Conservation (phyloP, 2,888 invertebrate species). For the Endotricha flammealis region DNA sequence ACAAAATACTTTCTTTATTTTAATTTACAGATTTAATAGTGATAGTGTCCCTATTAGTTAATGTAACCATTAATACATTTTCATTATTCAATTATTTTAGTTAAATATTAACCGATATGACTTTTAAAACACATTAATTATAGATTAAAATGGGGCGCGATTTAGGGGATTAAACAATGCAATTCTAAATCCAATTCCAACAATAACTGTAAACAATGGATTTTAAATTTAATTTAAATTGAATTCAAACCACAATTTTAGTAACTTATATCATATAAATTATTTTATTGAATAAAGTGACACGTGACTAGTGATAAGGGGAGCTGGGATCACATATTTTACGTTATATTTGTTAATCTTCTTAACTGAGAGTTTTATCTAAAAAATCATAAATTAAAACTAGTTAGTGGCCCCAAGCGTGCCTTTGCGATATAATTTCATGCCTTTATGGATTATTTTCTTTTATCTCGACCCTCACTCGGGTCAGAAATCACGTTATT, state of each 20-base stretch:
- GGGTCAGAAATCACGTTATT: slow-evolving; percentile 69
- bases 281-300: slow-evolving; percentile 44
- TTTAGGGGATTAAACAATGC: slow-evolving; percentile 7
- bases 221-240: slow-evolving; percentile 27
- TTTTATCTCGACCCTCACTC: slow-evolving; percentile 53
- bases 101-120: not conserved
- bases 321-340: slow-evolving; percentile 51
- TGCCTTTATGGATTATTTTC: slow-evolving; percentile 57
- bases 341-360: slow-evolving; percentile 64
- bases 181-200: slow-evolving; percentile 2
- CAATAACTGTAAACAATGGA: slow-evolving; percentile 7
- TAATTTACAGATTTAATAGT: too few relatives aligned
- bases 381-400: slow-evolving; percentile 59
- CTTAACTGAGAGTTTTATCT: slow-evolving; percentile 43
- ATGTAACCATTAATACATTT: too few relatives aligned
- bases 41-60: too few relatives aligned
- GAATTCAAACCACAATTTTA: slow-evolving; percentile 20
- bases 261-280: slow-evolving; percentile 56
- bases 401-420: slow-evolving; percentile 55
- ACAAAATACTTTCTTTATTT: too few relatives aligned
- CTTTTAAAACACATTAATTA: slow-evolving; percentile 3
- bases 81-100: not conserved
- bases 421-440: slow-evolving; percentile 57
- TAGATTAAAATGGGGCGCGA: slow-evolving; percentile 7
- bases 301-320: slow-evolving; percentile 65